These are phyloP conservation scores for Ennomos fuscantarius DNA, from an alignment of 2,888 invertebrate genomes.

Conservation along the genomic window DNA sequence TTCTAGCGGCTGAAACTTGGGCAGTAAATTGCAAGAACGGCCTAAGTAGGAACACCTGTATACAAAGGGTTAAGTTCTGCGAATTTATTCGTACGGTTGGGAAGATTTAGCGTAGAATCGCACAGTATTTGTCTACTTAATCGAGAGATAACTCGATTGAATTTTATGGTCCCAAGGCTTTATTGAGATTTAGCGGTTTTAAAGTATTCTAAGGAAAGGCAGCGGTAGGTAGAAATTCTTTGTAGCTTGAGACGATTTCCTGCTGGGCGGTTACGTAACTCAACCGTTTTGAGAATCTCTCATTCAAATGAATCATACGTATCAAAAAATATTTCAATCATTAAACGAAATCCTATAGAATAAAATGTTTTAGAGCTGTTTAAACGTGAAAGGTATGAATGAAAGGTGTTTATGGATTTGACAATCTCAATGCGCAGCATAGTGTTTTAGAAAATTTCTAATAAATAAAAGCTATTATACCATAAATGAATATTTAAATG, in stretches of 20 bases:
- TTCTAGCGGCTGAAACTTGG: constrained; percentile 42
- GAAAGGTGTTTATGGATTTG: too few species aligned
- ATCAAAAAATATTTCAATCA: too few species aligned
- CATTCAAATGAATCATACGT: too few species aligned
- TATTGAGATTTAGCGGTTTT: constrained; percentile 31
- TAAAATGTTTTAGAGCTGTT: too few species aligned
- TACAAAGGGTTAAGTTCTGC: constrained; percentile 35
- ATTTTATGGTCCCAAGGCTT: constrained; percentile 28
- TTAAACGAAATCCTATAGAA: too few species aligned
- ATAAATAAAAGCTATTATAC: too few species aligned
- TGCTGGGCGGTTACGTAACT: too few species aligned
- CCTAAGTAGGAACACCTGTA: constrained; percentile 43
- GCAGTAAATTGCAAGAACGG: constrained; percentile 50
- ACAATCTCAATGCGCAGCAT: too few species aligned
- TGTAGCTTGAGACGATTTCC: not conserved
- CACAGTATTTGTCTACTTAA: constrained; percentile 36
- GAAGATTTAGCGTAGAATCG: constrained; percentile 34
- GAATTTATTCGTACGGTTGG: constrained; percentile 35
- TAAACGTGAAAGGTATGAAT: too few species aligned
- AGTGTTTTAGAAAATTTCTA: too few species aligned
- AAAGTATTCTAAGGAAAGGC: constrained; percentile 14
- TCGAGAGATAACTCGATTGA: constrained; percentile 37
- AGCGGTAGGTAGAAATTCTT: not conserved
- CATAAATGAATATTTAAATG: too few species aligned
- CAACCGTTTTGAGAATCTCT: too few species aligned